Conservation (phyloP, 2,797 vertebrate species). For the Manis javanica region DNA sequence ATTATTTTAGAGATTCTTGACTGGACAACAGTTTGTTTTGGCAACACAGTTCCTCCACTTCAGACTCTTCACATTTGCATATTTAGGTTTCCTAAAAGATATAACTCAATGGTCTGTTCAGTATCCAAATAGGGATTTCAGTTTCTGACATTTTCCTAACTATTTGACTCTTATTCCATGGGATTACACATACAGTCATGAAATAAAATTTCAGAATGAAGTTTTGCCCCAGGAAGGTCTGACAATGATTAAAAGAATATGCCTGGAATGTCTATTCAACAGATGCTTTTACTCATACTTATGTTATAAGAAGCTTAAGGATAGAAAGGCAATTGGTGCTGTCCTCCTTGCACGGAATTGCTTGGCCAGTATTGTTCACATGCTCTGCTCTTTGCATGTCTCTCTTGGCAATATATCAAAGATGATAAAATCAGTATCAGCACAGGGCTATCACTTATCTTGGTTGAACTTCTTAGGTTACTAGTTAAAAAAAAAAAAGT, state of each 20-base stretch:
- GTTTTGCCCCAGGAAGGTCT: not conserved
- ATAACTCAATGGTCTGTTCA: not conserved
- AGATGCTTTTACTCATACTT: conserved; percentile 50
- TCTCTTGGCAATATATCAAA: conserved; percentile 61
- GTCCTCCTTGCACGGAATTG: not conserved
- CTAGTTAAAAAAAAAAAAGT: not conserved
- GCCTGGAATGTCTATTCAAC: conserved; percentile 8
- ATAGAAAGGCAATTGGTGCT: conserved; percentile 37
- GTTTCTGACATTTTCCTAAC: conserved; percentile 41
- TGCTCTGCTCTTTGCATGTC: conserved; percentile 45
- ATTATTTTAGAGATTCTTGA: not conserved
- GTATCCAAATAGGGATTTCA: conserved; percentile 22
- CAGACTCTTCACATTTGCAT: not conserved
- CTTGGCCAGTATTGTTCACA: not conserved
- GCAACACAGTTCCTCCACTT: not conserved
- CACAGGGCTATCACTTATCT: not conserved
- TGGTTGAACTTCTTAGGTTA: not conserved
- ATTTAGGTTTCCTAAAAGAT: conserved; percentile 13
- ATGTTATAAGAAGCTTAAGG: conserved; percentile 1
- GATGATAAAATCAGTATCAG: conserved; percentile 14
- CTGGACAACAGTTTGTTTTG: not conserved
- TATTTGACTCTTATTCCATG: not conserved
- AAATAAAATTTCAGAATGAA: conserved; percentile 43
- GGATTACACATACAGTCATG: not conserved
- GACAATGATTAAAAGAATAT: conserved; percentile 68